phyloP scores from a whole-genome alignment of 2,113 vertebrate genomes.

The Macroglossus sobrinus region DNA sequence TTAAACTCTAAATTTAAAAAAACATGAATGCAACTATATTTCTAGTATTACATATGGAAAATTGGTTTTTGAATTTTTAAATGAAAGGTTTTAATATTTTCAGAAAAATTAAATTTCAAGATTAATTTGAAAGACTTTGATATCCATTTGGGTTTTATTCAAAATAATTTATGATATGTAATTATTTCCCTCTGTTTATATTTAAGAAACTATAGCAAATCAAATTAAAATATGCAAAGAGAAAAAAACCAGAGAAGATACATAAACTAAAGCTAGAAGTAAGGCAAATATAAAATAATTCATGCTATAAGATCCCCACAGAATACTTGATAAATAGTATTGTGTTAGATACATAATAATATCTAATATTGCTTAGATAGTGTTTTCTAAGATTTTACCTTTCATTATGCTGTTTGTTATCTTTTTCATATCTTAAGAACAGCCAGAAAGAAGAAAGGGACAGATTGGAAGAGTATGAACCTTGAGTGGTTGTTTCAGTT shows the following conservation, averaged over 20 bases:
- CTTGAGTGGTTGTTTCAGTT: not conserved
- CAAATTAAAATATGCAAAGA: not conserved
- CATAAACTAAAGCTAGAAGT: not conserved
- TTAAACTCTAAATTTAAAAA: not conserved
- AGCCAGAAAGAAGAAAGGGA: not conserved
- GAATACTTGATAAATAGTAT: not conserved
- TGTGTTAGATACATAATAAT: not conserved
- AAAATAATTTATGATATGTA: not conserved
- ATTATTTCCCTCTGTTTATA: not conserved
- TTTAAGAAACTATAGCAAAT: not conserved
- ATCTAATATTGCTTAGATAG: not conserved
- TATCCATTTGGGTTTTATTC: not conserved
- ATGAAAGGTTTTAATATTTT: not conserved
- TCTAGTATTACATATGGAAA: not conserved
- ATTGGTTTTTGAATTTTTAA: not conserved
- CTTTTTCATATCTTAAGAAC: not conserved
- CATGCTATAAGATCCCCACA: not conserved
- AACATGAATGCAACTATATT: not conserved
- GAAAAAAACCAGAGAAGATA: not conserved
- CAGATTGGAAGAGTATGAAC: not conserved
- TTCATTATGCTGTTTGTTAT: not conserved
- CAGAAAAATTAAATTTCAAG: not conserved
- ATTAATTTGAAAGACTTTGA: not conserved
- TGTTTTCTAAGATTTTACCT: not conserved
- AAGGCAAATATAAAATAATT: not conserved